phyloP scores from a whole-genome alignment of 2,797 vertebrate genomes.

The Lutjanus argentimaculatus region DNA sequence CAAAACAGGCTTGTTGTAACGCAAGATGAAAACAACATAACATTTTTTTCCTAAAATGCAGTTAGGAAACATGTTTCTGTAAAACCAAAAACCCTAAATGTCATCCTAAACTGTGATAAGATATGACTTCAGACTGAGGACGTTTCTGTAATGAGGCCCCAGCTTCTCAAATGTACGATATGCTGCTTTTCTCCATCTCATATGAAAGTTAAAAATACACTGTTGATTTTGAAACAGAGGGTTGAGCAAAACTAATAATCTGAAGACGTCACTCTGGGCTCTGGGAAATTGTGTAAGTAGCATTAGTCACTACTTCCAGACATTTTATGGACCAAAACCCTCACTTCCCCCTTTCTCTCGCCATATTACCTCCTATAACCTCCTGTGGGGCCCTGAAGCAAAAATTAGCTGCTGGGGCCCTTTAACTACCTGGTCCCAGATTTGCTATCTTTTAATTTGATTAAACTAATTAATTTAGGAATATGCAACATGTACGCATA shows the following conservation, averaged over 20 bases:
- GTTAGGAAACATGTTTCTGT: too few species aligned
- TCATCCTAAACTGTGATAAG: too few species aligned
- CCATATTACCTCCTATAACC: conserved; percentile 8
- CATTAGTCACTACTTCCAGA: conserved; percentile 14
- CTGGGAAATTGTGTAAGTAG: conserved; percentile 16
- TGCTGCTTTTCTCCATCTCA: neutral
- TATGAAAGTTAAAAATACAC: neutral
- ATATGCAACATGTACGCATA: neutral
- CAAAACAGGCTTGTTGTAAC: too few species aligned
- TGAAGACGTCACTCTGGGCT: neutral
- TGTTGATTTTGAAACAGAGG: neutral
- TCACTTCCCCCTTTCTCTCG: too few species aligned
- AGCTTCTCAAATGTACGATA: neutral
- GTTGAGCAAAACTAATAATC: neutral
- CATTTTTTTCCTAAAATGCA: too few species aligned
- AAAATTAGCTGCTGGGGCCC: neutral
- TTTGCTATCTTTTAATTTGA: neutral
- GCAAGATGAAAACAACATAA: too few species aligned
- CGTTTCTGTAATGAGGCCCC: too few species aligned
- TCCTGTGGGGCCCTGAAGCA: neutral
- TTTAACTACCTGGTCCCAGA: neutral
- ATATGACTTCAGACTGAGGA: too few species aligned
- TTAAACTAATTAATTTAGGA: neutral
- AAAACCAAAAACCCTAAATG: too few species aligned
- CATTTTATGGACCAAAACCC: neutral